These are phyloP conservation scores for Tangachromis dhanisi DNA, from an alignment of 2,113 vertebrate species.

Conservation along the genomic window DNA sequence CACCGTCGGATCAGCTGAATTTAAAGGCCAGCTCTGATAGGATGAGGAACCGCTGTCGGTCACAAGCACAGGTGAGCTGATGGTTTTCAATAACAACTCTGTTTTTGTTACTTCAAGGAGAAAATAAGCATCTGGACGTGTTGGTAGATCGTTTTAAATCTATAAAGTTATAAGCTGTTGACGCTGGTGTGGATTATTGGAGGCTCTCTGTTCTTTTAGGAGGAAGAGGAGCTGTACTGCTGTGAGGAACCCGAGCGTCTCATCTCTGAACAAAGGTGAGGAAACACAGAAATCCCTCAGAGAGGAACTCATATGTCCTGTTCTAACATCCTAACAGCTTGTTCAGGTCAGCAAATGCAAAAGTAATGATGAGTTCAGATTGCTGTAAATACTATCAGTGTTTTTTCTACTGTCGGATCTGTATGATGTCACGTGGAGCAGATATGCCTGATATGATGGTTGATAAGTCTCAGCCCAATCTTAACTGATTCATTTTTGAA, in stretches of 20 bases:
- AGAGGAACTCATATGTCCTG: neutral
- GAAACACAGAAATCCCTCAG: neutral
- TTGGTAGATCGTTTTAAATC: neutral
- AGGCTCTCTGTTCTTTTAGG: slow-evolving; percentile 1
- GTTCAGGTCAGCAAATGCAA: neutral
- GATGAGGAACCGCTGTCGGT: neutral
- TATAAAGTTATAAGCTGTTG: neutral
- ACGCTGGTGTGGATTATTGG: neutral
- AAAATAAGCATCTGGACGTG: neutral
- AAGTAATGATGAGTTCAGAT: neutral
- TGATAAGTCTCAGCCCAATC: neutral
- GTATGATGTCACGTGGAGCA: neutral
- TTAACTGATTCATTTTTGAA: neutral
- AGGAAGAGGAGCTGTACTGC: neutral
- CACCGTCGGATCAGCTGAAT: slow-evolving; percentile 6
- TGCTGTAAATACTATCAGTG: neutral
- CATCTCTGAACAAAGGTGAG: slow-evolving; percentile 36
- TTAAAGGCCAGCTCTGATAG: neutral
- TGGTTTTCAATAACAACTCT: neutral
- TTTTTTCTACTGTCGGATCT: neutral
- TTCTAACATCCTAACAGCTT: neutral
- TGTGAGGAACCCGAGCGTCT: neutral
- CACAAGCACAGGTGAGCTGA: slow-evolving; percentile 16
- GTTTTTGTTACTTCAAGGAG: neutral
- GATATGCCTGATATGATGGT: neutral